These are phyloP conservation scores for Trichogramma dendrolimi DNA, from an alignment of 2,888 invertebrate genomes.

Conservation along the genomic window DNA sequence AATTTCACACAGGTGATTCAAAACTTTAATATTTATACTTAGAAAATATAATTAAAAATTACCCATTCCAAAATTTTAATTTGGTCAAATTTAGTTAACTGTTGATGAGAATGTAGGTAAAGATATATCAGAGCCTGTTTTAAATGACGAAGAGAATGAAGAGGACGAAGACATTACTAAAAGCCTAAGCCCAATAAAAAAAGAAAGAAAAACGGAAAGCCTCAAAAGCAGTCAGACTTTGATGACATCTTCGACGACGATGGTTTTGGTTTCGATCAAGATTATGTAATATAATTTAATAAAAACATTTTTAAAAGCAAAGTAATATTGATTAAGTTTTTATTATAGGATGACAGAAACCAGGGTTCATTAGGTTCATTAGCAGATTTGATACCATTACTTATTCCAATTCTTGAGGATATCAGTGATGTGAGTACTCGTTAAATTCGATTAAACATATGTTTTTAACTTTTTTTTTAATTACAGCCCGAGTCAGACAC, in stretches of 20 bases:
- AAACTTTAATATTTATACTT: too few species aligned
- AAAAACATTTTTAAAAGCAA: neutral
- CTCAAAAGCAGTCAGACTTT: constrained; percentile 26
- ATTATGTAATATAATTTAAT: neutral
- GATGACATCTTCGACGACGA: constrained; percentile 12
- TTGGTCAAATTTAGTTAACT: constrained; percentile 13
- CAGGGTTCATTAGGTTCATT: constrained; percentile 44
- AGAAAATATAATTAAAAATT: too few species aligned
- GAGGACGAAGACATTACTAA: neutral
- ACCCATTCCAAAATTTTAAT: too few species aligned
- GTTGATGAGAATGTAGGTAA: constrained; percentile 2
- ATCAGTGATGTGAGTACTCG: constrained; percentile 45
- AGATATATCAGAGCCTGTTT: neutral
- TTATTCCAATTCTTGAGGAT: constrained; percentile 47
- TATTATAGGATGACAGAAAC: constrained; percentile 29
- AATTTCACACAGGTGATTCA: too few species aligned
- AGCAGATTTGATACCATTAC: constrained; percentile 41
- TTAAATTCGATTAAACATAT: constrained; percentile 11
- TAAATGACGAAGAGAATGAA: neutral
- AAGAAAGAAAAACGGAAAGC: constrained; percentile 28
- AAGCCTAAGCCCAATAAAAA: too few species aligned
- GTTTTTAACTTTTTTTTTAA: constrained; percentile 17
- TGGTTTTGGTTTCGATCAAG: neutral
- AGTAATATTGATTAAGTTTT: constrained; percentile 9
- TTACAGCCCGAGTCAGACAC: constrained; percentile 44